These are phyloP conservation scores for Ramazzottius varieornatus DNA, from an alignment of 2,888 invertebrate genomes.

Conservation along the genomic window DNA sequence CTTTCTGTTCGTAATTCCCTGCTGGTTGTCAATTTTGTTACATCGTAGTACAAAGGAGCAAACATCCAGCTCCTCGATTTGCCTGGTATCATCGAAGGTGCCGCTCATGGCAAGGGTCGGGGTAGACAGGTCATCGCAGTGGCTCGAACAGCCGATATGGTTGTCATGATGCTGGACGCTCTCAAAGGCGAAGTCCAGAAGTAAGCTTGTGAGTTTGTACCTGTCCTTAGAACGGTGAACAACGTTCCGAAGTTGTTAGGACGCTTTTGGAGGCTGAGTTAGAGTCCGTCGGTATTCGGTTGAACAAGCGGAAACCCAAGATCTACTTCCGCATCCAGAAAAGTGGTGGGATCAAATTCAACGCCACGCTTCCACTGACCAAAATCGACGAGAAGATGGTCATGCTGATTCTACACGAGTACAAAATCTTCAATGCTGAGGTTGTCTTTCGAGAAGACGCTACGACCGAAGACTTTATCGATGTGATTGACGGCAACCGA, in stretches of 20 bases:
- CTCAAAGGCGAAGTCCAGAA: conserved; percentile 86
- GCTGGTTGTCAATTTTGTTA: not conserved
- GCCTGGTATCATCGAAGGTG: conserved; percentile 98
- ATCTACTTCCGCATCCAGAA: conserved; percentile 96
- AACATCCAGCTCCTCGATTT: conserved; percentile 91
- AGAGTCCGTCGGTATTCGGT: conserved; percentile 84
- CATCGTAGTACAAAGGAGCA: conserved; percentile 57
- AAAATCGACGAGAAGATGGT: conserved; percentile 87
- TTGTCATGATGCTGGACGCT: conserved; percentile 96
- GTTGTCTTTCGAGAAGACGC: conserved; percentile 86
- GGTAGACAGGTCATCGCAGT: conserved; percentile 91
- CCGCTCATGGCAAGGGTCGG: conserved; percentile 69
- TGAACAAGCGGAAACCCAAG: conserved; percentile 81
- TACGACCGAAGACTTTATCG: conserved; percentile 81
- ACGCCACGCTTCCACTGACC: conserved; percentile 71
- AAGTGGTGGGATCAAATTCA: conserved; percentile 85
- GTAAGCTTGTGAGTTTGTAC: conserved; percentile 12
- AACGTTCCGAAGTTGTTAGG: too few relatives aligned
- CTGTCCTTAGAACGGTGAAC: conserved; percentile 5
- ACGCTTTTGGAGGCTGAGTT: conserved; percentile 69
- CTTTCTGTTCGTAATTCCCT: not conserved
- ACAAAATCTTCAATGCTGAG: conserved; percentile 43
- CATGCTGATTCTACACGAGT: conserved; percentile 89
- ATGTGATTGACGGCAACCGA: conserved; percentile 81
- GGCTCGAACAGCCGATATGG: conserved; percentile 83